phyloP scores from a whole-genome alignment of 2,888 invertebrate species.

The Agrotis ipsilon region DNA sequence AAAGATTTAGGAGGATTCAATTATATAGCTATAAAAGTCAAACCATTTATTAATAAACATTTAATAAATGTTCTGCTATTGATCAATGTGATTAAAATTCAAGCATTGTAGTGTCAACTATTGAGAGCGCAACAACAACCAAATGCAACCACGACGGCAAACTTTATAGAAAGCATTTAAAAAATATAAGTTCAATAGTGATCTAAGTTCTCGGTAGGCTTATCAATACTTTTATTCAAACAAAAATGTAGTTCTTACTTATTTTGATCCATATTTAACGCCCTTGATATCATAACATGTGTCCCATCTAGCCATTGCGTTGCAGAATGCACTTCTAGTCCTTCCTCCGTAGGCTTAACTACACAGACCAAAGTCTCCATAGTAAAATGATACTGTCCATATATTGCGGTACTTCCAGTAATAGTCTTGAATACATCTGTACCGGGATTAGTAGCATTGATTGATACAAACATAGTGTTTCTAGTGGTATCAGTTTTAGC shows the following conservation, averaged over 20 bases:
- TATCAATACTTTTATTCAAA: background rate
- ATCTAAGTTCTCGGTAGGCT: background rate
- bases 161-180: background rate
- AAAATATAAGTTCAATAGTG: no score
- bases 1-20: no score
- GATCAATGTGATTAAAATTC: no score
- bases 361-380: conserved; percentile 93
- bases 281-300: conserved; percentile 88
- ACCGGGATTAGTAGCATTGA: conserved; percentile 51
- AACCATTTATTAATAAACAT: no score
- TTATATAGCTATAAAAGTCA: no score
- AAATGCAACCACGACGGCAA: background rate
- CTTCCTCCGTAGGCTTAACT: conserved; percentile 93
- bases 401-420: conserved; percentile 83
- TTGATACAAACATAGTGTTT: conserved; percentile 26
- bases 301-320: conserved; percentile 91
- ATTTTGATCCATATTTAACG: conserved; percentile 88
- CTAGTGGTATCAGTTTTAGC: conserved; percentile 47
- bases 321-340: conserved; percentile 91
- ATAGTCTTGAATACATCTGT: conserved; percentile 54
- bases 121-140: background rate
- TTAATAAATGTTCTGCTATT: no score
- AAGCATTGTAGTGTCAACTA: background rate
- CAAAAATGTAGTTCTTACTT: conserved; percentile 22
- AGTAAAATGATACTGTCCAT: conserved; percentile 93